These are phyloP conservation scores for Octomys mimax DNA, from an alignment of 2,797 vertebrate species.

Conservation along the genomic window DNA sequence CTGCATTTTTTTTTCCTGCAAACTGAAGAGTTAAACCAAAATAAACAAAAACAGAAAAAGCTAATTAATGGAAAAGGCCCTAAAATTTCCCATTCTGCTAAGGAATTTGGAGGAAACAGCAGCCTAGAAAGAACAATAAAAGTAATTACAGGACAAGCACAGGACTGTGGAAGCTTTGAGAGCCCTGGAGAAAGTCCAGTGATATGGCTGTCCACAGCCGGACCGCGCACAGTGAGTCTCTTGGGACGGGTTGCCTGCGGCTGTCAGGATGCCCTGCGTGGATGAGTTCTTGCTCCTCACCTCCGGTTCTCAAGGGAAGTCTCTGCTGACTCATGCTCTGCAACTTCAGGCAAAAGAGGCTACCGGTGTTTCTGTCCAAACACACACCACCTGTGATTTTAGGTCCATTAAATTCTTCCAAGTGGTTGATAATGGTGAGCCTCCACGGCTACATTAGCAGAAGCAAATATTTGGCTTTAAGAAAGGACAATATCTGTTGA, in stretches of 20 bases:
- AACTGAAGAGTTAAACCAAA: background rate
- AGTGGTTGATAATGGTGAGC: slow-evolving; percentile 50
- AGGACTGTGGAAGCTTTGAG: background rate
- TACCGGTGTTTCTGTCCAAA: slow-evolving; percentile 65
- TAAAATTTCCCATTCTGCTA: background rate
- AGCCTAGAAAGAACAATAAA: background rate
- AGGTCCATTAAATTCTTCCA: slow-evolving; percentile 73
- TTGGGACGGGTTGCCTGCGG: background rate
- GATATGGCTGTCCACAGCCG: background rate
- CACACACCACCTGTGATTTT: slow-evolving; percentile 71
- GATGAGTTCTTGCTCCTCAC: background rate
- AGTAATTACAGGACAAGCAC: background rate
- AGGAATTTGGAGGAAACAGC: background rate
- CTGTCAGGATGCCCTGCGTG: background rate
- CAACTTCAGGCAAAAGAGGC: slow-evolving; percentile 6
- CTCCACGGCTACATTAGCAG: slow-evolving; percentile 54
- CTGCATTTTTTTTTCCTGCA: background rate
- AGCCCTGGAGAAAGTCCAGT: background rate
- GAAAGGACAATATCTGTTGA: slow-evolving; percentile 49
- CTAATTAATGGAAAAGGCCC: background rate
- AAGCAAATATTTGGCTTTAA: slow-evolving; percentile 81
- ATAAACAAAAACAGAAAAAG: background rate
- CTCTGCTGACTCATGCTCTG: slow-evolving; percentile 58
- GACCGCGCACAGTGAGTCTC: background rate
- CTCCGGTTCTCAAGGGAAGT: background rate